Percentiles rank a stretch among this genome's conserved stretches.
Conservation (phyloP, 2,797 vertebrate genomes). For the Lepidocolaptes lacrymiger region DNA sequence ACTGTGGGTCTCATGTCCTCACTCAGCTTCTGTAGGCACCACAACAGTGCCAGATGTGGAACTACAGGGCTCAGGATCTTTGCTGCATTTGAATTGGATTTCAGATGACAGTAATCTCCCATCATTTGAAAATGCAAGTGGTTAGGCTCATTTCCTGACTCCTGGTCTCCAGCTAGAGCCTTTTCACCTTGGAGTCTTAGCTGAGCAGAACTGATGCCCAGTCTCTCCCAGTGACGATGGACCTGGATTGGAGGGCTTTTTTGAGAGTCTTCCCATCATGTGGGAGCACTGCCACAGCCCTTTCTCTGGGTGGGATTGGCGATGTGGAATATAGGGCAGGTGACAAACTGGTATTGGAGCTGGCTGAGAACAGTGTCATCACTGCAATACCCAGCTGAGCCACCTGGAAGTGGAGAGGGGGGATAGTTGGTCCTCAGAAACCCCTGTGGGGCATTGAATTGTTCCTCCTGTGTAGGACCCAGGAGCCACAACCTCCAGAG, state of each 20-base stretch:
- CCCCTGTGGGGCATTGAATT: neutral
- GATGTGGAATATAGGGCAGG: neutral
- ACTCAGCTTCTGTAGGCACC: neutral
- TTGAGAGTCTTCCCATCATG: neutral
- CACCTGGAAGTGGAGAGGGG: neutral
- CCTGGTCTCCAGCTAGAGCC: neutral
- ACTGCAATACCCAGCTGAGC: neutral
- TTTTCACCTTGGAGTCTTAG: neutral
- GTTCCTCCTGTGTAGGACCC: neutral
- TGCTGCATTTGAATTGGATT: neutral
- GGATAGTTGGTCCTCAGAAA: neutral
- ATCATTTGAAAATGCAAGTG: neutral
- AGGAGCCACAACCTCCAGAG: neutral
- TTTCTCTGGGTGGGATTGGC: neutral
- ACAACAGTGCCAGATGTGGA: neutral
- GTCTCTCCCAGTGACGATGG: neutral
- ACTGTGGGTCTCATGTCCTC: neutral
- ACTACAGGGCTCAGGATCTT: neutral
- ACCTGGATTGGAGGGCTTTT: neutral
- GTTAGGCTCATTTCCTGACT: neutral
- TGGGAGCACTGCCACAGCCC: neutral
- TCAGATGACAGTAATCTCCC: neutral
- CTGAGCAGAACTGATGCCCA: neutral
- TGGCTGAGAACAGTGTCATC: neutral
- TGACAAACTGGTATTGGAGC: neutral